Conservation (phyloP, 2,113 vertebrate species). For the Nothoprocta pentlandii region DNA sequence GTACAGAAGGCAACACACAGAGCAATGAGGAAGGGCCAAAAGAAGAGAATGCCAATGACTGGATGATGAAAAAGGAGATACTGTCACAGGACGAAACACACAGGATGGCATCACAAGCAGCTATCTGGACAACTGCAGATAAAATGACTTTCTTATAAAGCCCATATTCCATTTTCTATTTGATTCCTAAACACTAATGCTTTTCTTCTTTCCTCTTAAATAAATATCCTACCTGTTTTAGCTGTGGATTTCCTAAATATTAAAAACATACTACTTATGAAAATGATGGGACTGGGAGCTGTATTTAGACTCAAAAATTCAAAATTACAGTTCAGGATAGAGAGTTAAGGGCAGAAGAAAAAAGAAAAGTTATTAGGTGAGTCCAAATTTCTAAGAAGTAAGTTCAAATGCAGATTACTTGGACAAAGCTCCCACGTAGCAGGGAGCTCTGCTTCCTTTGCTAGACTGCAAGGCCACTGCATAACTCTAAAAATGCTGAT, state of each 20-base stretch:
- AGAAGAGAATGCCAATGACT: background rate
- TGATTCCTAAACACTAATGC: background rate
- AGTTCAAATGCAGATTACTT: background rate
- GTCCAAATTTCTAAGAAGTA: background rate
- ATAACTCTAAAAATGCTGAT: background rate
- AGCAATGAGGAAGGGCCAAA: background rate
- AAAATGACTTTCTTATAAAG: background rate
- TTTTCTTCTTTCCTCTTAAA: background rate
- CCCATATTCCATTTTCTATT: background rate
- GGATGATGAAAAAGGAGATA: background rate
- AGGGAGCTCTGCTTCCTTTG: background rate
- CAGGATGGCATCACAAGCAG: background rate
- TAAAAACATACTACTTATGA: background rate
- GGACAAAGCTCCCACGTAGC: background rate
- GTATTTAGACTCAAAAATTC: background rate
- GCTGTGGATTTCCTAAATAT: background rate
- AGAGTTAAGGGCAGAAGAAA: background rate
- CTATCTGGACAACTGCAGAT: background rate
- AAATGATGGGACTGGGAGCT: background rate
- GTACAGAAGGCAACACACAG: background rate
- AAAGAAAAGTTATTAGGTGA: background rate
- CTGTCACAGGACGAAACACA: background rate
- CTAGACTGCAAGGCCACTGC: background rate
- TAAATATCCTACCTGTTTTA: background rate
- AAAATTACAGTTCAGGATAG: background rate